Percentiles rank a stretch among this genome's conserved stretches.
Evolutionary conservation across 2,888 invertebrate genomes (phyloP).

Genomic region (Cephus nigrinus): DNA sequence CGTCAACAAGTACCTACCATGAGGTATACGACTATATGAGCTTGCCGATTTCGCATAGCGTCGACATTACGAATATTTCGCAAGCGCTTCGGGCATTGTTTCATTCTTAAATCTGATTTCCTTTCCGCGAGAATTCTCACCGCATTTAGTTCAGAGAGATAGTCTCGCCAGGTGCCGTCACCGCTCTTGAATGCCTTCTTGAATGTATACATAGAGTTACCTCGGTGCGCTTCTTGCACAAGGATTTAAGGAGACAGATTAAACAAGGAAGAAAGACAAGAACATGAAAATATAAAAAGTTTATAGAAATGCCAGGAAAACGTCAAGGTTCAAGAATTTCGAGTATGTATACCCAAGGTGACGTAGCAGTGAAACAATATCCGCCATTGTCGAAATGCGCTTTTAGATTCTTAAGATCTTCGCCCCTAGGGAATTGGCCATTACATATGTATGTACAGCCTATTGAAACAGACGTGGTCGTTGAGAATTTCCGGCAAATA

Average conservation of each 20-base stretch:
- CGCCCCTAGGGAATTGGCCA: background rate
- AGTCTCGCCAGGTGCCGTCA: background rate
- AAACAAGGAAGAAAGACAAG: background rate
- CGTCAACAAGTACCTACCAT: background rate
- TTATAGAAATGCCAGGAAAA: background rate
- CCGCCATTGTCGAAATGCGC: background rate
- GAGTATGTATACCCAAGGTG: background rate
- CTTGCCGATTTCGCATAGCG: background rate
- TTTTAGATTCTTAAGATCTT: background rate
- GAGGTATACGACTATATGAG: background rate
- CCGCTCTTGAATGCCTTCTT: background rate
- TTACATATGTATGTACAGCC: background rate
- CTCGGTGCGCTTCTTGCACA: background rate
- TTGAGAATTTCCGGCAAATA: background rate
- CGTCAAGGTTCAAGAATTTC: background rate
- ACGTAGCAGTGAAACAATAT: background rate
- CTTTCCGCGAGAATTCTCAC: conserved; percentile 58
- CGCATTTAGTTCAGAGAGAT: conserved; percentile 18
- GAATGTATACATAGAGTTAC: background rate
- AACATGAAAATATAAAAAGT: background rate
- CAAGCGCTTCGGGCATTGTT: conserved; percentile 53
- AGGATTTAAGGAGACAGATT: background rate
- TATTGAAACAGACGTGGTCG: background rate
- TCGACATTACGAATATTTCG: conserved; percentile 35
- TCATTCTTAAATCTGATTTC: conserved; percentile 56